Evolutionary conservation across 2,888 invertebrate genomes (phyloP), one percentile per base, ranked within the genome.

Genomic region (Bombylius discolor): DNA sequence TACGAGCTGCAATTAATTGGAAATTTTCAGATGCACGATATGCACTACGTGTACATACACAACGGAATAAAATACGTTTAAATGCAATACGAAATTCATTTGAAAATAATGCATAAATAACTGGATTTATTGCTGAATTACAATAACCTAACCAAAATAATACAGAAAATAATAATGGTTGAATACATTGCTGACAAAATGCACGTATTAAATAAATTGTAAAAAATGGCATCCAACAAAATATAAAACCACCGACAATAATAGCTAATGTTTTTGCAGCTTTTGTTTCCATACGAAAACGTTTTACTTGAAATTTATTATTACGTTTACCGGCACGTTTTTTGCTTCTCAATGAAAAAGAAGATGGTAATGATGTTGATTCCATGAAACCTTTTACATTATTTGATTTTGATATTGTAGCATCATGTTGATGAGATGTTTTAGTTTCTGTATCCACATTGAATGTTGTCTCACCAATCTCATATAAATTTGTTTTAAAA

Each of bases 81-180:
- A 96, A 96, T 50, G 95, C 95, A 69, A 89, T 89, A 61, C 95
- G 84, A 76, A 95, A 96, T 75, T 96, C 95, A 71, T 90, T 88
- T 51, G 93, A 92, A 76, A 95, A 95, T 58, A 94, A 80, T 4
- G 94, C 95, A 73, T 96, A 96, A 62, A 96, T 93, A 64, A 92
- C 82, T 0, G 96, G 96, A 71, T 96, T 97, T 64, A 96, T 87
- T 46, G 95, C 96, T 5, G 93, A 93, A 74, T 97, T 97, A 76
- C 94, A 93, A 75, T 97, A 97, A 9, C 97, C 98, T 55, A 98
- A 79, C 96, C 97, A 98, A 76, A 97, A 96, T 47, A 95, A 82
- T 49, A 95, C 82, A 23, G 92, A 90, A 77, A 95, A 95, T 55
- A 93, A 80, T 52, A 90, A 79, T 0, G 86, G 85, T 60, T 88